Base-by-base conservation (phyloP, 2,113 vertebrate species). In the Ceyx melanurus region DNA sequence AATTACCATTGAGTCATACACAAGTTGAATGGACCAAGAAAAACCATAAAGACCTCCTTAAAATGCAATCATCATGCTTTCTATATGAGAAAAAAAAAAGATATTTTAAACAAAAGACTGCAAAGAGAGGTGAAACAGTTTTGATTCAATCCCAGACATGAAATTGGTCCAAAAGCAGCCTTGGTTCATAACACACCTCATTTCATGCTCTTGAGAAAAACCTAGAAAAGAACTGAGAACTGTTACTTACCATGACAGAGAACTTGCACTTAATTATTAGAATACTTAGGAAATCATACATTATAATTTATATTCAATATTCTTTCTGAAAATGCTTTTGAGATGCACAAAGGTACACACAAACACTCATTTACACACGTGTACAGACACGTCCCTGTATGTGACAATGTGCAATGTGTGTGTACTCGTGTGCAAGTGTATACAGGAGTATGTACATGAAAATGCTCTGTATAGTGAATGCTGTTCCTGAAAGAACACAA, bases 231-330 rank as follows among this genome's bases (percentile, higher is more conserved):
- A 50, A 74, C 10, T 46, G 45, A 72, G 92, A 79, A 61, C 5
- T 31, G 19, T 70, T 91, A 96, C 93, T 94, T 96, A 96, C 90
- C 91, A 88, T 46, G 3, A 76, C 31, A 86, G 67, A 51, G 23
- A 70, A 68, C 12, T 17, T 46, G 20, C 9, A 79, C 23, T 76
- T 80, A 40, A 33, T 51, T 61, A 56, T 22, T 75, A 46, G 14
- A 85, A 53, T 14, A 70, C 42, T 86, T 19, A 58, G 8, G n/a
- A 53, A 85, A 56, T 3, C 61, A 72, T n/a, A 23, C 2, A 17
- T 65, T 89, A 78, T n/a, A 40, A 74, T 60, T 76, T 57, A 2
- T 19, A 48, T 58, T 66, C 26, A 50, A 12, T 18, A 54, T 43
- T 3, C 3, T 65, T 73, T 87, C 43, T 37, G n/a, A 66, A 92